Base-by-base conservation (phyloP, 1,140 invertebrate species). In the Drosophila nikananu region DNA sequence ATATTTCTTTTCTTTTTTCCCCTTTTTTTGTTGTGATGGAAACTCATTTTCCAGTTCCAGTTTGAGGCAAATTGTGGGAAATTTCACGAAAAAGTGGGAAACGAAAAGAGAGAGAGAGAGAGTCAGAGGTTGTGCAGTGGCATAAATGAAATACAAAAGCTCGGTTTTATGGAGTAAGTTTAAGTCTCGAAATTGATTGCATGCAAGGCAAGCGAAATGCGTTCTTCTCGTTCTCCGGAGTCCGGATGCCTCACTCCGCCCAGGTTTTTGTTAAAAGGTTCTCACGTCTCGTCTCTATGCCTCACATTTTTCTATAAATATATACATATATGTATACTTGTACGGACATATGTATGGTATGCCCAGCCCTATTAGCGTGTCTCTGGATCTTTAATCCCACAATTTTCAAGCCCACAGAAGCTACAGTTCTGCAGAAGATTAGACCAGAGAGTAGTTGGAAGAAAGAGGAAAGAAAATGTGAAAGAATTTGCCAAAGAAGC, bases 41-140 rank as follows among this genome's bases (percentile, higher is more conserved):
- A 83, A 87, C 84, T 49, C 68, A 84, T 87, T 87, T 83, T 66
- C 63, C 63, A 66, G 39, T 32, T 39, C 55, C 54, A 79, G 77
- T 37, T 61, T 21, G 72, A 67, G 70, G 67, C 81, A 89, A 90
- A 89, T 74, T 89, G 84, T 89, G 84, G 86, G 84, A 89, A 89
- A 90, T 90, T 74, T 89, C 81, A 84, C 83, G 81, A 81, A 87
- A 83, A 78, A 39, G 44, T 48, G 44, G 65, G 35, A 32, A 63
- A 63, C 30, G 60, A 32, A 30, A 64, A 19, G 68, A 41, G 48
- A 41, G 59, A 37, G 51, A 32, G 17, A 41, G 48, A 37, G 59
- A 9, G 27, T 5, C 27, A 27, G 39, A 62, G 39, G 17, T 21
- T 72, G 48, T 52, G 57, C 39, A 27, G 58, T 63, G 61, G 52